These are phyloP conservation scores for Polydrusus tereticollis DNA, from an alignment of 2,888 invertebrate species.

Conservation along the genomic window DNA sequence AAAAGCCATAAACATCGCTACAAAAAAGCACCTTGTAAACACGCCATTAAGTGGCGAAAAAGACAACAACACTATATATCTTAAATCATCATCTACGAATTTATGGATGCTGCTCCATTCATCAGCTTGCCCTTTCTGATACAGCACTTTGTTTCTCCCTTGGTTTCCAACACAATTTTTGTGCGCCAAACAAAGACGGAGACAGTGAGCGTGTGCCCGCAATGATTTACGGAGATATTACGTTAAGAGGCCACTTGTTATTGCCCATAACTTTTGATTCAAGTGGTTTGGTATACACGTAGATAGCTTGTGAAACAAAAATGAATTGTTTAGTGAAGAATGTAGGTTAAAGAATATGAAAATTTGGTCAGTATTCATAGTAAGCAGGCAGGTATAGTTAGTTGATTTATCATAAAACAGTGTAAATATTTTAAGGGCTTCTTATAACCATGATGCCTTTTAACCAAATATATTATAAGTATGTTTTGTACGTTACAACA, in stretches of 20 bases:
- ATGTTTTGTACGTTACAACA: too few species aligned
- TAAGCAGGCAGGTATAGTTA: neutral
- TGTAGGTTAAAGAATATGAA: neutral
- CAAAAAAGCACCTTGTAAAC: slow-evolving; percentile 64
- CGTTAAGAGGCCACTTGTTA: slow-evolving; percentile 69
- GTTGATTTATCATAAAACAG: neutral
- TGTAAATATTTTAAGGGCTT: too few species aligned
- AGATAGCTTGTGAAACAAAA: slow-evolving; percentile 5
- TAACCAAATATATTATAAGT: too few species aligned
- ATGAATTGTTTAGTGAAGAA: neutral
- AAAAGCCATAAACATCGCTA: slow-evolving; percentile 38
- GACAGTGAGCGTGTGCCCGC: slow-evolving; percentile 62
- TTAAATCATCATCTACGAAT: slow-evolving; percentile 68
- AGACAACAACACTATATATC: slow-evolving; percentile 63
- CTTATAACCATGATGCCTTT: too few species aligned
- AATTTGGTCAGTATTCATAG: neutral
- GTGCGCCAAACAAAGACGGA: slow-evolving; percentile 55
- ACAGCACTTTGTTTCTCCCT: slow-evolving; percentile 56
- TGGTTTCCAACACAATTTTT: slow-evolving; percentile 44
- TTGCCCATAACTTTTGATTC: slow-evolving; percentile 68
- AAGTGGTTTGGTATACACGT: slow-evolving; percentile 59
- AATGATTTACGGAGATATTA: slow-evolving; percentile 68
- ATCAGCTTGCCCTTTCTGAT: slow-evolving; percentile 59
- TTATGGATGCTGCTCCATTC: slow-evolving; percentile 65
- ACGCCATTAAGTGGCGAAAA: slow-evolving; percentile 65